phyloP scores from a whole-genome alignment of 2,113 vertebrate genomes.

The rabbit (Oryctolagus cuniculus) region DNA sequence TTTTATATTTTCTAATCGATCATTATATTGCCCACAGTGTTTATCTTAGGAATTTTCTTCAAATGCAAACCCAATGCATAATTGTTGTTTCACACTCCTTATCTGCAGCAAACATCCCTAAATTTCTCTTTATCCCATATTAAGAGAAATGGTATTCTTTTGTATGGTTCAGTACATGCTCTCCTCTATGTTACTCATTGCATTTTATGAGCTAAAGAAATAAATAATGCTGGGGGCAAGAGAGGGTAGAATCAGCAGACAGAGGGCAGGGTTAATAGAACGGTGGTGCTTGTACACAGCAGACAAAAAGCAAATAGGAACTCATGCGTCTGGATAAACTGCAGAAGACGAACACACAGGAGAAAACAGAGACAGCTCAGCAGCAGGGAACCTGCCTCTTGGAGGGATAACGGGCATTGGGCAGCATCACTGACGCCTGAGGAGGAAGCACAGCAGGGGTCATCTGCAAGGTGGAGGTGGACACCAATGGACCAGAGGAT shows the following conservation, averaged over 20 bases:
- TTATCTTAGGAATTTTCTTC: background rate
- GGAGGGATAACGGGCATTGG: background rate
- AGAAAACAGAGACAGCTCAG: background rate
- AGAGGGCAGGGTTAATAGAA: background rate
- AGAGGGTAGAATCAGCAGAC: background rate
- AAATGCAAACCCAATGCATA: background rate
- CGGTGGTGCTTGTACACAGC: background rate
- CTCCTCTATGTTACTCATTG: background rate
- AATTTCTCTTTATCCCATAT: background rate
- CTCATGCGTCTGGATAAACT: background rate
- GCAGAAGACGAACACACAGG: too few relatives aligned
- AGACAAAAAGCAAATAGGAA: background rate
- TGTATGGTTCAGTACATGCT: background rate
- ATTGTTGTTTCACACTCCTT: background rate
- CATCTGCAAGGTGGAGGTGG: background rate
- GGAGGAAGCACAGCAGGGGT: too few relatives aligned
- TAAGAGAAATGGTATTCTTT: background rate
- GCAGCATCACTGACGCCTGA: background rate
- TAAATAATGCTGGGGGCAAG: background rate
- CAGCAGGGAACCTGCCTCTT: background rate
- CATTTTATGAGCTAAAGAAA: conserved; percentile 2
- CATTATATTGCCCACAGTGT: background rate
- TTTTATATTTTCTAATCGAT: background rate
- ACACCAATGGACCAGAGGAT: background rate
- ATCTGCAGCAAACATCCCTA: background rate